Percentiles rank a stretch among this genome's conserved stretches.
Conservation (phyloP, 1,140 invertebrate genomes). For the Ectropis grisescens region DNA sequence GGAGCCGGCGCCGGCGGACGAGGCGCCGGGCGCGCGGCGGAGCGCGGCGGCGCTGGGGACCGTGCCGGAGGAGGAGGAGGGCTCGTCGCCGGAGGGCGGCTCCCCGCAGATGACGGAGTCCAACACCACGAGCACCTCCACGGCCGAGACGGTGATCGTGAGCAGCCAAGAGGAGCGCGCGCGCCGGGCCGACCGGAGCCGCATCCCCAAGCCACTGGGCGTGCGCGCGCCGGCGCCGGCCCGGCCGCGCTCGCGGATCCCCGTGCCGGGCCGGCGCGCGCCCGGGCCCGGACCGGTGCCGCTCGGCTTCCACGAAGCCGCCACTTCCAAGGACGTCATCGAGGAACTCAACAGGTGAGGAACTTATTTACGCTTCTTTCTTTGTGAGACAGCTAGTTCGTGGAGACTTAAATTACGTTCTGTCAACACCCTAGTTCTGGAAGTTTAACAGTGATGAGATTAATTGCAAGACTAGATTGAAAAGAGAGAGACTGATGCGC, state of each 20-base stretch:
- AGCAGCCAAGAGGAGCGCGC: slow-evolving; percentile 58
- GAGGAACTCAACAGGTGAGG: slow-evolving; percentile 76
- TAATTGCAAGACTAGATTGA: too few relatives aligned
- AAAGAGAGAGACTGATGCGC: too few relatives aligned
- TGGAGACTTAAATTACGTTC: too few relatives aligned
- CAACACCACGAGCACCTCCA: slow-evolving; percentile 76
- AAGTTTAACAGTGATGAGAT: too few relatives aligned
- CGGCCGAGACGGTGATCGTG: slow-evolving; percentile 73
- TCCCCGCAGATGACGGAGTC: slow-evolving; percentile 73
- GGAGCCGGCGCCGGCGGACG: slow-evolving; percentile 56
- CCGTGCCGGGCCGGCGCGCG: slow-evolving; percentile 31
- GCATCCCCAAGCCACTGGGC: slow-evolving; percentile 55
- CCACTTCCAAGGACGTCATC: slow-evolving; percentile 82
- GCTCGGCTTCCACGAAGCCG: slow-evolving; percentile 78
- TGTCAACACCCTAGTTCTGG: too few relatives aligned
- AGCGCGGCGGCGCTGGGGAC: slow-evolving; percentile 64
- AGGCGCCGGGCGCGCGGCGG: slow-evolving; percentile 52
- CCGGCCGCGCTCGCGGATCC: slow-evolving; percentile 43
- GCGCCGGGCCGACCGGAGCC: slow-evolving; percentile 45
- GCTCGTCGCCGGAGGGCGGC: slow-evolving; percentile 56
- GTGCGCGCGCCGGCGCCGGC: slow-evolving; percentile 53
- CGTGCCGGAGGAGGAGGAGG: slow-evolving; percentile 76
- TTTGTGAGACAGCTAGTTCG: too few relatives aligned
- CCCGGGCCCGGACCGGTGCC: slow-evolving; percentile 25
- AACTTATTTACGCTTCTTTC: too few relatives aligned